Conservation (phyloP, 1,140 invertebrate genomes). For the Bactericera cockerelli region DNA sequence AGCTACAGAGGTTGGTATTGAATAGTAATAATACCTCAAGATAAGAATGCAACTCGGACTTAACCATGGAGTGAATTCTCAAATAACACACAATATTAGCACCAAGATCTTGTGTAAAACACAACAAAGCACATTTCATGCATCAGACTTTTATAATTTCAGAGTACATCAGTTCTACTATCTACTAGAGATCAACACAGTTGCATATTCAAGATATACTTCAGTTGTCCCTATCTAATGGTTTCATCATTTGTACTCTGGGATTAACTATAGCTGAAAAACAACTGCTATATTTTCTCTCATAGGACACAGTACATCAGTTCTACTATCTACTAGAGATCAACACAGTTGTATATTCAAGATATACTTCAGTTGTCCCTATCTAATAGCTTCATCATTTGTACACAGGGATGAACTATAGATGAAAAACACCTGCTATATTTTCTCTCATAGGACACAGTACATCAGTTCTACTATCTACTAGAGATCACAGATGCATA, state of each 20-base stretch:
- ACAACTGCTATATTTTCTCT: no score
- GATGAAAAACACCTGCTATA: no score
- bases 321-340: conserved; percentile 8
- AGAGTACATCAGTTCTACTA: conserved; percentile 7
- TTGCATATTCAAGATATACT: neutral
- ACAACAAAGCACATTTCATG: no score
- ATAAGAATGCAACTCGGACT: no score
- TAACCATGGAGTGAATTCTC: no score
- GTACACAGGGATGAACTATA: neutral
- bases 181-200: conserved; percentile 5
- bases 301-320: neutral
- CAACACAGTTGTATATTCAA: neutral
- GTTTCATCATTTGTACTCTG: neutral
- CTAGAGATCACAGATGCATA: neutral
- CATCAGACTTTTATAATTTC: no score
- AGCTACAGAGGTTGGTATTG: no score
- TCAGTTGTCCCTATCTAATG: conserved; percentile 4
- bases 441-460: no score
- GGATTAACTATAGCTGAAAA: no score
- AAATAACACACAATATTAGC: no score
- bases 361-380: conserved; percentile 2
- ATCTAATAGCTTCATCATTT: neutral
- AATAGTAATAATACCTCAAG: no score
- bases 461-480: conserved; percentile 10
- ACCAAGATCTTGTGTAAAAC: no score